Evolutionary conservation across 2,113 vertebrate genomes (phyloP).

Genomic region (Heliornis fulica): DNA sequence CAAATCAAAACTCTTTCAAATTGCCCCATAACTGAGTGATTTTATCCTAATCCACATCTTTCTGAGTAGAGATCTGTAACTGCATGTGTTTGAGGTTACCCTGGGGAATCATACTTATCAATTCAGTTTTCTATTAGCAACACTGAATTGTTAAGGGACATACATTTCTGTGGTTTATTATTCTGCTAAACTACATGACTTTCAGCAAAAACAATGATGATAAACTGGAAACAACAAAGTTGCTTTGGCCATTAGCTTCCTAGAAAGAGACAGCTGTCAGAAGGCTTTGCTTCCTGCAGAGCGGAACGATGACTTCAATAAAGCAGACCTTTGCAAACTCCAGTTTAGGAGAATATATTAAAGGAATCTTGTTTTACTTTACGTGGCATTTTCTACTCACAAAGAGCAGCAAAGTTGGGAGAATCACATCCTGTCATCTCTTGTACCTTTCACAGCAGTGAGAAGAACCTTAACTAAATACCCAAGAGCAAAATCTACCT

Average conservation of each 20-base stretch:
- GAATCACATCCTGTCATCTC: background rate
- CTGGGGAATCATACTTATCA: background rate
- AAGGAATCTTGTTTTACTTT: background rate
- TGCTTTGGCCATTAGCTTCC: background rate
- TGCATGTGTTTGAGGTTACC: background rate
- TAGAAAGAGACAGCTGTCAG: background rate
- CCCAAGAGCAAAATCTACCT: background rate
- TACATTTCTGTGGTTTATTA: background rate
- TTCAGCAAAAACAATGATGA: background rate
- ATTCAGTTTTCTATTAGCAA: background rate
- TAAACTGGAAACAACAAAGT: background rate
- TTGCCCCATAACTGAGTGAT: background rate
- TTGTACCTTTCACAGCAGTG: background rate
- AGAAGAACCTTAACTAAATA: background rate
- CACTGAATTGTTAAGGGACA: background rate
- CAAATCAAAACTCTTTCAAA: background rate
- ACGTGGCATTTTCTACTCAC: background rate
- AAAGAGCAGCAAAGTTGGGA: background rate
- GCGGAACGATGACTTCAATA: background rate
- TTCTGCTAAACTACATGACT: background rate
- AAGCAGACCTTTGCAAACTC: background rate
- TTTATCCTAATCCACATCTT: background rate
- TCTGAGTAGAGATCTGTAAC: background rate
- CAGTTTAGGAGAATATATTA: background rate
- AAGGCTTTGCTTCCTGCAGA: background rate